Conservation (phyloP, 2,888 invertebrate genomes). For the Noctua fimbriata region DNA sequence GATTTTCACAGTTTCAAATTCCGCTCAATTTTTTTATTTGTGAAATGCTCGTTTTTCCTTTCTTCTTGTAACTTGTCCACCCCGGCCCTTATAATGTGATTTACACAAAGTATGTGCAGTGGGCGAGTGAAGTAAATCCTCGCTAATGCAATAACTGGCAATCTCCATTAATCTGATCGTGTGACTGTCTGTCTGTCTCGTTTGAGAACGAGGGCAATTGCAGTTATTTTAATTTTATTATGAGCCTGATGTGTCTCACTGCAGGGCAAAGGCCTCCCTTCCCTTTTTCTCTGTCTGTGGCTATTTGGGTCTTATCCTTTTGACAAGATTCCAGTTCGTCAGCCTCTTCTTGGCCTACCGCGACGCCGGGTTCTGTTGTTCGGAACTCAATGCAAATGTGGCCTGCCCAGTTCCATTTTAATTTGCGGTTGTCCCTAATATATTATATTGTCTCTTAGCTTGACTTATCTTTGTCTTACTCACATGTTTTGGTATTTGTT, state of each 20-base stretch:
- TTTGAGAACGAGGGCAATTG: slow-evolving; percentile 43
- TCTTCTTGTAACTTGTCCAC: not conserved
- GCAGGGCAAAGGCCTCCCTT: no score
- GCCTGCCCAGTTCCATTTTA: no score
- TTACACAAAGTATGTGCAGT: slow-evolving; percentile 22
- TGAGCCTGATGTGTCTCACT: no score
- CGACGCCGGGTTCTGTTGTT: no score
- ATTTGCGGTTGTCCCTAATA: not conserved
- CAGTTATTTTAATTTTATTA: not conserved
- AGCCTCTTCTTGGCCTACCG: no score
- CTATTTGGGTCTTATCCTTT: no score
- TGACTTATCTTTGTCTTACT: not conserved
- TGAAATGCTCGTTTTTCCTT: not conserved
- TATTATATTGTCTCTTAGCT: slow-evolving; percentile 1
- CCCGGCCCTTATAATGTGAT: slow-evolving; percentile 25
- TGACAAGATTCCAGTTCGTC: no score
- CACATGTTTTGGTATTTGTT: not conserved
- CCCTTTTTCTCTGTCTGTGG: no score
- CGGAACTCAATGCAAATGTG: no score
- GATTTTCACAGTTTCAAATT: no score
- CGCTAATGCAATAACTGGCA: slow-evolving; percentile 52
- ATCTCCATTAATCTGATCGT: slow-evolving; percentile 46
- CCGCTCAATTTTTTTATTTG: no score
- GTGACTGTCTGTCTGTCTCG: slow-evolving; percentile 41
- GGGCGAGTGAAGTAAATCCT: slow-evolving; percentile 52